Conservation (phyloP, 2,113 vertebrate genomes). For the Lates calcarifer region DNA sequence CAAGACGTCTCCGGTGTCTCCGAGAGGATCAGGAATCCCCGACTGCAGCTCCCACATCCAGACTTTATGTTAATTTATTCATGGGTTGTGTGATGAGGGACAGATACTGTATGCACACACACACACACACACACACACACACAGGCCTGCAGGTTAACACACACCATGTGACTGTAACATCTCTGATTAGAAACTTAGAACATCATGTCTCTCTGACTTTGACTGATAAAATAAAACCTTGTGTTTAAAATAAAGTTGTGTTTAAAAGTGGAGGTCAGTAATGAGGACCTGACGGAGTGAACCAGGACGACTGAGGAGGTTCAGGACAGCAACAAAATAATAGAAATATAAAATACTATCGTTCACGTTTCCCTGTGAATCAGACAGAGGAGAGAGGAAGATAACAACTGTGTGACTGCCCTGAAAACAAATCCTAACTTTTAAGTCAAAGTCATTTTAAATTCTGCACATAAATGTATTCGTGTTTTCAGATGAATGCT, state of each 20-base stretch:
- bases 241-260: not conserved
- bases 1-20: not conserved
- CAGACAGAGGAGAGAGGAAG: not conserved
- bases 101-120: not conserved
- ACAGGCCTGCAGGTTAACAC: not conserved
- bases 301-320: not conserved
- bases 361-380: not conserved
- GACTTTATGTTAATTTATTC: conserved; percentile 27
- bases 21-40: not conserved
- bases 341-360: not conserved
- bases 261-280: conserved; percentile 1
- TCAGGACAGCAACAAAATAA: not conserved
- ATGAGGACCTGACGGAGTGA: not conserved
- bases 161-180: not conserved
- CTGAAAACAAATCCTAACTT: too few relatives aligned
- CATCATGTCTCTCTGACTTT: not conserved
- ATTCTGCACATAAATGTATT: too few relatives aligned
- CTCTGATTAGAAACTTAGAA: not conserved
- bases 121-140: conserved; percentile 1
- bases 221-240: not conserved
- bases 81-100: conserved; percentile 30
- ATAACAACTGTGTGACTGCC: too few relatives aligned
- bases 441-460: not conserved
- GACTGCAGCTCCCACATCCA: not conserved
- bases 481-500: too few relatives aligned